These are phyloP conservation scores for Apis florea DNA, from an alignment of 1,140 invertebrate species.

Conservation along the genomic window DNA sequence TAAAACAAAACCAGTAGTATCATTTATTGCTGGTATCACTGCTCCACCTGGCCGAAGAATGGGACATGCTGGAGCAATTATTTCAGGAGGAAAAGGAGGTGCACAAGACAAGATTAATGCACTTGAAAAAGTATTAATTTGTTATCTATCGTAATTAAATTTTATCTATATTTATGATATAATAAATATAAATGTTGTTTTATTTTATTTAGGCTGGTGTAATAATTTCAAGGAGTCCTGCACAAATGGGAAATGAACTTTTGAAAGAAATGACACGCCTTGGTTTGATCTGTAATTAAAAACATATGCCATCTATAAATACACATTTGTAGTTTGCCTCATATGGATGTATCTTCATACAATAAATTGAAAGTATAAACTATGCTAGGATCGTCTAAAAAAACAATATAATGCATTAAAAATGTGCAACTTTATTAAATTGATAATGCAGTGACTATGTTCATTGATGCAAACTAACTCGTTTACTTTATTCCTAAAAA, in stretches of 20 bases:
- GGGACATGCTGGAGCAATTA: slow-evolving; percentile 99
- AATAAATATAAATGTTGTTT: slow-evolving; percentile 36
- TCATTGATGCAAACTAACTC: slow-evolving; percentile 21
- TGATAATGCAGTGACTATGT: slow-evolving; percentile 25
- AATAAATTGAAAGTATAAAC: slow-evolving; percentile 71
- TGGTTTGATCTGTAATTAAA: slow-evolving; percentile 80
- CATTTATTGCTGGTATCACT: slow-evolving; percentile 98
- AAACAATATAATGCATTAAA: slow-evolving; percentile 36
- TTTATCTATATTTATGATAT: background rate
- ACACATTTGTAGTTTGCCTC: slow-evolving; percentile 77
- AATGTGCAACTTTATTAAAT: slow-evolving; percentile 32
- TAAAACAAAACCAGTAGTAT: slow-evolving; percentile 98
- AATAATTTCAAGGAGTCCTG: slow-evolving; percentile 96
- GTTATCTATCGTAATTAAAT: slow-evolving; percentile 50
- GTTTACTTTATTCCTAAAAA: slow-evolving; percentile 14
- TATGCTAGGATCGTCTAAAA: slow-evolving; percentile 39
- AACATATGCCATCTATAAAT: slow-evolving; percentile 59
- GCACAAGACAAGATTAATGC: slow-evolving; percentile 99
- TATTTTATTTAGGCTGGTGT: slow-evolving; percentile 87
- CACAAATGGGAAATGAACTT: slow-evolving; percentile 96
- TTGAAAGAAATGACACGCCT: slow-evolving; percentile 93
- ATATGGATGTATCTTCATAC: slow-evolving; percentile 76
- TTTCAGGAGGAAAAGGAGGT: slow-evolving; percentile 98
- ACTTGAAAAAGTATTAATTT: slow-evolving; percentile 87
- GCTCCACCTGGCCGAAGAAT: slow-evolving; percentile 98